Conservation (phyloP, 2,888 invertebrate genomes). For the Euplexia lucipara region DNA sequence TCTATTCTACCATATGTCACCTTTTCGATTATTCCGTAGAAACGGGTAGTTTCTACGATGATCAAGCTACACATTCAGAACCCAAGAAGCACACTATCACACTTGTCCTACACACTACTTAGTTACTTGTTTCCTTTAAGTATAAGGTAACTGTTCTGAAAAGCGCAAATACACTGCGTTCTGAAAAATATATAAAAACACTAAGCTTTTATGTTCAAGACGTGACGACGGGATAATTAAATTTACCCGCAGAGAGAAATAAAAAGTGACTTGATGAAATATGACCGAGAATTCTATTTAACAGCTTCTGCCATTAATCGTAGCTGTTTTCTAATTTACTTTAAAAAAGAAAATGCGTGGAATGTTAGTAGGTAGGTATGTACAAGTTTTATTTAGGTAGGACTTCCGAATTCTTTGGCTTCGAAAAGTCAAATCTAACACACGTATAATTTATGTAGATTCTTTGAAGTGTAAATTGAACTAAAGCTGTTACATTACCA, state of each 20-base stretch:
- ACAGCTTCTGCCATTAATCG: constrained; percentile 53
- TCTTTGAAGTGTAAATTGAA: background rate
- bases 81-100: background rate
- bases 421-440: background rate
- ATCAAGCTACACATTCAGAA: no score
- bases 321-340: constrained; percentile 53
- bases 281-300: constrained; percentile 66
- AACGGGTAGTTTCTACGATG: no score
- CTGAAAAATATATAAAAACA: constrained; percentile 67
- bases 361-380: constrained; percentile 24
- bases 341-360: constrained; percentile 39
- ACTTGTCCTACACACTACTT: constrained; percentile 3
- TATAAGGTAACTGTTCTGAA: constrained; percentile 24
- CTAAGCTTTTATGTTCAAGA: constrained; percentile 73
- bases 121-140: constrained; percentile 20
- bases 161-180: constrained; percentile 59
- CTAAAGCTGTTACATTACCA: background rate
- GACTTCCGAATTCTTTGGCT: background rate
- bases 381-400: background rate
- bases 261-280: constrained; percentile 65
- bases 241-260: constrained; percentile 67
- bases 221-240: constrained; percentile 72
- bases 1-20: no score
- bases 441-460: background rate
- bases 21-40: no score